Evolutionary conservation across 1,140 invertebrate species (phyloP), one percentile per base, ranked within the genome.

Genomic region (Hycleus phaleratus): DNA sequence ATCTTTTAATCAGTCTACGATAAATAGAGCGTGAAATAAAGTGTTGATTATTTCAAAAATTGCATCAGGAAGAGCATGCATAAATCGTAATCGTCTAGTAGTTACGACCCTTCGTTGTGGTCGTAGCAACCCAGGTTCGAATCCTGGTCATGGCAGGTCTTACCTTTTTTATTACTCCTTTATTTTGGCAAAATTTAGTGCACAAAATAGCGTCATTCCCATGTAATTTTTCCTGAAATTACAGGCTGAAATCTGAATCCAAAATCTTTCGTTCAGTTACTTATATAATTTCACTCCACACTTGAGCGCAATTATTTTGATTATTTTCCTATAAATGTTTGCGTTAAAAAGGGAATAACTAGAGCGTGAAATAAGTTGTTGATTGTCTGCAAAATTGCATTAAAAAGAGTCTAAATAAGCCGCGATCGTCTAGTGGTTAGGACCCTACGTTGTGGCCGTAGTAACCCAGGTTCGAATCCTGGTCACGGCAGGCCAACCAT

Each of bases 391-490:
- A 12, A 12, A 12, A 12, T 1, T 12, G 12, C 12, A 12, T 12
- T 12, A 12, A 12, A 12, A 12, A 18, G 18, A 18, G 18, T 18
- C 18, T 18, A 18, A 18, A 18, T 18, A 18, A 74, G 86, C 86
- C 86, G 85, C 88, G 86, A 88, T 90, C 84, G 86, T 89, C 83
- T 87, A 90, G 87, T 90, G 89, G 88, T 92, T 87, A 88, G 86
- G 83, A 88, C 85, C 81, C 84, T 84, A 84, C 86, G 85, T 88
- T 87, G 85, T 88, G 85, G 85, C 85, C 86, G 85, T 83, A 84
- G 83, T 83, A 87, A 87, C 86, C 85, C 85, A 85, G 85, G 87
- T 90, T 91, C 85, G 85, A 87, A 86, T 87, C 85, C 85, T 86
- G 85, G 83, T 87, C 83, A 86, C 82, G 84, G 84, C 84, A 87